Evolutionary conservation across 2,113 vertebrate species (phyloP).

Genomic region (Heptranchias perlo): DNA sequence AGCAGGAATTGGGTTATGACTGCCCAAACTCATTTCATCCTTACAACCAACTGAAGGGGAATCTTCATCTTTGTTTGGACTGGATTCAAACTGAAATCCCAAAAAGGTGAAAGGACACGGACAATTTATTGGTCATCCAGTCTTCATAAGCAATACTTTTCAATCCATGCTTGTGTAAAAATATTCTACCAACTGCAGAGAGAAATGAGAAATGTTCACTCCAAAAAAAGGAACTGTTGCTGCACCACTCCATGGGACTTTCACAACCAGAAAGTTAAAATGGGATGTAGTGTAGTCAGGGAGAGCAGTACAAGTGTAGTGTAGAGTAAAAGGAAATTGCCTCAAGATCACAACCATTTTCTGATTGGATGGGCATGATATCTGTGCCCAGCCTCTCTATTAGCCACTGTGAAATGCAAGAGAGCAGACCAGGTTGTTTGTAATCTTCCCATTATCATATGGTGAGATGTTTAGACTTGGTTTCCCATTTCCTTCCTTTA

Average conservation of each 20-base stretch:
- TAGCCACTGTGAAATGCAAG: not conserved
- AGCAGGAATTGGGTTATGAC: not conserved
- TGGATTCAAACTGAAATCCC: not conserved
- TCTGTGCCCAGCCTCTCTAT: not conserved
- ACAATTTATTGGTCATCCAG: not conserved
- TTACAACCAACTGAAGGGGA: not conserved
- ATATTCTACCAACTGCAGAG: not conserved
- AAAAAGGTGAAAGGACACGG: not conserved
- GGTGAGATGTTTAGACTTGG: not conserved
- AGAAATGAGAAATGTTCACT: not conserved
- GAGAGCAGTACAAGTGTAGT: no score
- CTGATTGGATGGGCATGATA: not conserved
- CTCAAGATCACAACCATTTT: not conserved
- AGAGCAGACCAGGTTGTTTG: not conserved
- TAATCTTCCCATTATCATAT: not conserved
- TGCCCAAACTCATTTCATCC: not conserved
- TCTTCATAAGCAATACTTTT: not conserved
- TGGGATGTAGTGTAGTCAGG: not conserved
- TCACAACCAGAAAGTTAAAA: not conserved
- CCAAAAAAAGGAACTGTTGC: not conserved
- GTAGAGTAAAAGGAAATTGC: not conserved
- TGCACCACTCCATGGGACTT: not conserved
- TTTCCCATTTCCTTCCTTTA: not conserved
- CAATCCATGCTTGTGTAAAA: not conserved
- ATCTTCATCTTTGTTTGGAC: not conserved